These are phyloP conservation scores for Huso huso DNA, from an alignment of 2,797 vertebrate genomes.

Conservation along the genomic window DNA sequence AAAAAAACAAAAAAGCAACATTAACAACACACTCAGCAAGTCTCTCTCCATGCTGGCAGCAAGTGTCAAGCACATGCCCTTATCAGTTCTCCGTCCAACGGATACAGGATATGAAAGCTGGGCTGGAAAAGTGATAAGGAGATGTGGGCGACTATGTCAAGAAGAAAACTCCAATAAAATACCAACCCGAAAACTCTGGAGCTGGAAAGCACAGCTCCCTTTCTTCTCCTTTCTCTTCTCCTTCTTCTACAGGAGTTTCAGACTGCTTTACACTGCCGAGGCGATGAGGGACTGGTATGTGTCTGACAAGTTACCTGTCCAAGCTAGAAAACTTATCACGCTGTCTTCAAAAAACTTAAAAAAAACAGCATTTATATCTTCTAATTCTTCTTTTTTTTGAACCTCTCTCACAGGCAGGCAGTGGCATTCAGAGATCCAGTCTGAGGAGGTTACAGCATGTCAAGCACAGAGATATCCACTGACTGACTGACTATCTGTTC, in stretches of 20 bases:
- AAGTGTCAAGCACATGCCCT: slow-evolving; percentile 73
- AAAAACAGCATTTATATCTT: too few relatives aligned
- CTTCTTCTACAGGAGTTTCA: too few relatives aligned
- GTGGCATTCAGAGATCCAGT: too few relatives aligned
- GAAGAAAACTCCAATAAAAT: background rate
- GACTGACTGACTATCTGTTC: slow-evolving; percentile 21
- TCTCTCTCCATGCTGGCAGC: slow-evolving; percentile 25
- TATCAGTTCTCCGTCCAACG: slow-evolving; percentile 99
- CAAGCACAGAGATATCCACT: slow-evolving; percentile 21
- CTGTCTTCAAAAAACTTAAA: too few relatives aligned
- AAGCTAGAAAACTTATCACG: background rate
- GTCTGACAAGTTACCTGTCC: background rate
- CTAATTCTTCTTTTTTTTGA: too few relatives aligned
- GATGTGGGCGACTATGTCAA: slow-evolving; percentile 55
- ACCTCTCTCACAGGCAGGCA: too few relatives aligned
- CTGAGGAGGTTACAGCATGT: background rate
- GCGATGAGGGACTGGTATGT: background rate
- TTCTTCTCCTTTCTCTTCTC: too few relatives aligned
- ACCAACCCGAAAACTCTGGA: slow-evolving; percentile 2
- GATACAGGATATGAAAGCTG: slow-evolving; percentile 70
- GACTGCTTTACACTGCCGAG: too few relatives aligned
- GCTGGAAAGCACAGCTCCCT: too few relatives aligned
- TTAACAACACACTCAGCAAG: too few relatives aligned
- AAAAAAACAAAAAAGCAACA: too few relatives aligned
- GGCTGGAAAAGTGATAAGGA: slow-evolving; percentile 98